Evolutionary conservation across 2,888 invertebrate species (phyloP).

Genomic region (Ferrisia virgata): DNA sequence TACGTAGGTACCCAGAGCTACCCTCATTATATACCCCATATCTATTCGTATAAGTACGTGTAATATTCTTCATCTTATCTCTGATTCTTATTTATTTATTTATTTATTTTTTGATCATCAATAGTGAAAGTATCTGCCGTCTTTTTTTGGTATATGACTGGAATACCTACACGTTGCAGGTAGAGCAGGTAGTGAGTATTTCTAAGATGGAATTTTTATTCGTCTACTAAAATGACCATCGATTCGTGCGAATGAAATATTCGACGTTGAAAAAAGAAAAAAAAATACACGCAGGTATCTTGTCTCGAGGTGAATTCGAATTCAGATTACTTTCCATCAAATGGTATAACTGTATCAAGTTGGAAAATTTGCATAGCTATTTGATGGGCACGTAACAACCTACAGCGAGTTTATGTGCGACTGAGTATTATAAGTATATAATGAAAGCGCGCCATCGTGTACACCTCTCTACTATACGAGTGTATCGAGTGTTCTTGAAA

Average conservation of each 20-base stretch:
- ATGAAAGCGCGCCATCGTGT: conserved; percentile 9
- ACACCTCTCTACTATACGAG: no score
- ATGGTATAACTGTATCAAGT: conserved; percentile 8
- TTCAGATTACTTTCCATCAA: conserved; percentile 7
- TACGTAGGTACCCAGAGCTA: background rate
- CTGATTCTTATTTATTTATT: background rate
- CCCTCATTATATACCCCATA: background rate
- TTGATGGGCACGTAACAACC: background rate
- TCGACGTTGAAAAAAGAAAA: background rate
- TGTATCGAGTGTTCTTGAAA: background rate
- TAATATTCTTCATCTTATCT: background rate
- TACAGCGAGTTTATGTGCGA: background rate
- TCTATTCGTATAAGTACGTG: background rate
- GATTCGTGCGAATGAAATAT: background rate
- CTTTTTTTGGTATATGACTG: background rate
- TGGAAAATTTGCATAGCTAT: conserved; percentile 17
- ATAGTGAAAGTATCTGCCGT: background rate
- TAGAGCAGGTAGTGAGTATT: no score
- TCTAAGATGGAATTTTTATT: background rate
- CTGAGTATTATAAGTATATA: background rate
- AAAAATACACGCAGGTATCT: no score
- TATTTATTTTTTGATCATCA: no score
- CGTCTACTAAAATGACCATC: background rate
- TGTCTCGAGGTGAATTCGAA: conserved; percentile 1
- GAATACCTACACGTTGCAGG: no score